phyloP scores from a whole-genome alignment of 2,797 vertebrate genomes.

The Acanthis flammea region DNA sequence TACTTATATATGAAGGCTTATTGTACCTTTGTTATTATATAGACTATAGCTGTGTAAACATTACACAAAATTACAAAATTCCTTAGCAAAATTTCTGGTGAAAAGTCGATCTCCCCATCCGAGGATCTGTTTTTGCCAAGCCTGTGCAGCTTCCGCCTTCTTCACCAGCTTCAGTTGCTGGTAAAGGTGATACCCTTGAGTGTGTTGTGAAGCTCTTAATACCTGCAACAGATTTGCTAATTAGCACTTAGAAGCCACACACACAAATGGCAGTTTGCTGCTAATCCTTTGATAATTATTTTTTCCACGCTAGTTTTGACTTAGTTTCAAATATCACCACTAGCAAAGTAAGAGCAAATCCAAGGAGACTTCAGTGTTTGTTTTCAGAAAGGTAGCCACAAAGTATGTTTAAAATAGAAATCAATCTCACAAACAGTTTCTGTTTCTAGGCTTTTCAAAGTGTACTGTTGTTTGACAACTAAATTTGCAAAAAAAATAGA shows the following conservation, averaged over 20 bases:
- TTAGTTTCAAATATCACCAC: background rate
- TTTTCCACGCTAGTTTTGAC: background rate
- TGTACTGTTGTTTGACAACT: background rate
- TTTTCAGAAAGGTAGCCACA: background rate
- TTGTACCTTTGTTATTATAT: background rate
- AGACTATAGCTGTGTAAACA: background rate
- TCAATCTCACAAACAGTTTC: background rate
- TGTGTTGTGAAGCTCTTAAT: background rate
- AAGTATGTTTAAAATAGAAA: background rate
- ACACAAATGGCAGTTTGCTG: background rate
- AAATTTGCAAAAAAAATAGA: background rate
- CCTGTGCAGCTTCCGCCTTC: background rate
- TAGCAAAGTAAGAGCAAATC: background rate
- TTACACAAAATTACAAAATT: background rate
- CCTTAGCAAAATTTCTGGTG: background rate
- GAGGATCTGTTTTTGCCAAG: background rate
- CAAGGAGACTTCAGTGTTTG: background rate
- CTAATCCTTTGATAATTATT: background rate
- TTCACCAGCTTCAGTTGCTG: background rate
- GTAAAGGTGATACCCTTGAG: background rate
- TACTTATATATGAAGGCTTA: fast-evolving
- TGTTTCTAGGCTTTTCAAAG: background rate
- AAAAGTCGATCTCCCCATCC: background rate
- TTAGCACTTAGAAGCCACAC: background rate
- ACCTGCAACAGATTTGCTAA: background rate